Conservation (phyloP, 2,888 invertebrate species). For the Noctua janthe region DNA sequence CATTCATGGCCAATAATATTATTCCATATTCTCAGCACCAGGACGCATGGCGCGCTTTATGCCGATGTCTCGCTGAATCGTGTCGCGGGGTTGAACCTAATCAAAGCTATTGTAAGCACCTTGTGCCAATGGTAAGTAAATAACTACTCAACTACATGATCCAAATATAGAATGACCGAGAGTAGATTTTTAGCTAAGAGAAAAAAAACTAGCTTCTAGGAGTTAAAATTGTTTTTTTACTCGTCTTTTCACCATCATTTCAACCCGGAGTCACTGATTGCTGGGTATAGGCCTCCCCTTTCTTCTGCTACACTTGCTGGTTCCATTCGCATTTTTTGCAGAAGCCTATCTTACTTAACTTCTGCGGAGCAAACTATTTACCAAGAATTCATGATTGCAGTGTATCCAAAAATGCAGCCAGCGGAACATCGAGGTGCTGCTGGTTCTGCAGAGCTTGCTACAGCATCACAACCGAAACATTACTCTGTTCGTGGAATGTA, state of each 20-base stretch:
- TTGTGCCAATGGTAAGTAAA: conserved; percentile 81
- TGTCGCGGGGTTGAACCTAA: conserved; percentile 77
- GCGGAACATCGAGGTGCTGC: conserved; percentile 74
- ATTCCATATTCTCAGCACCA: conserved; percentile 73
- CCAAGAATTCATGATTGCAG: conserved; percentile 64
- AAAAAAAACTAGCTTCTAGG: background rate
- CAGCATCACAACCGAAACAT: conserved; percentile 77
- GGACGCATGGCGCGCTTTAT: conserved; percentile 83
- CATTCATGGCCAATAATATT: background rate
- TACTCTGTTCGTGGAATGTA: conserved; percentile 76
- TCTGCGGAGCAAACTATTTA: background rate
- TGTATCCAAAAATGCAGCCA: conserved; percentile 77
- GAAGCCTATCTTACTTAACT: background rate
- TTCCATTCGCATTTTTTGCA: background rate
- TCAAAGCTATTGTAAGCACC: conserved; percentile 81
- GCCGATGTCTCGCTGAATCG: conserved; percentile 79
- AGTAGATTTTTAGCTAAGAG: background rate
- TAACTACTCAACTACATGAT: background rate
- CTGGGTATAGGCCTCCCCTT: background rate
- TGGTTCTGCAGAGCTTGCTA: conserved; percentile 80
- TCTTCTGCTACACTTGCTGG: background rate
- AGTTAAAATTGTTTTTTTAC: no score
- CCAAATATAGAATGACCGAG: no score
- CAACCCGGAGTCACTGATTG: background rate
- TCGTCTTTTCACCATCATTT: background rate